Base-by-base conservation (phyloP, 2,888 invertebrate species). In the Ornithoptera priamus region DNA sequence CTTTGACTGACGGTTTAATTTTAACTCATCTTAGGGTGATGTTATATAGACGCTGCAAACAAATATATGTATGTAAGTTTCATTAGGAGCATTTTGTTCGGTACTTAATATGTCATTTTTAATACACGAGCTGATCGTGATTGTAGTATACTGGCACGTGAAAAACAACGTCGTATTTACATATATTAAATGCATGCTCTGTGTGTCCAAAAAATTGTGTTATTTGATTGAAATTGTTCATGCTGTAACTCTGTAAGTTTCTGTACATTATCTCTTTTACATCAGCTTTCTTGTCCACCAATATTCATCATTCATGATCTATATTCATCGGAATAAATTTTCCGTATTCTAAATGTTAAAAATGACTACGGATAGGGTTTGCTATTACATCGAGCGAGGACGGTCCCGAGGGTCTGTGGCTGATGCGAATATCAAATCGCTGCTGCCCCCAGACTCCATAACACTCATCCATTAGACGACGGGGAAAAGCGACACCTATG, bases 1-100 rank as follows among this genome's bases (percentile, higher is more conserved):
- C 88, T 89, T 89, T 90, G 91, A 89, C 83, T 89, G 91, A 90
- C 90, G 87, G 90, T 91, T 91, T 91, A 91, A 92, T 92, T 89
- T 83, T 81, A 85, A 85, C 84, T 86, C 85, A 76, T 84, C 83
- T 81, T 81, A 82, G 84, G 87, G 88, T 79, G 75, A 72, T 71
- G 72, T 77, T 75, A 72, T 71, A 71, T 65, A 67, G 67, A 66
- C 15, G 58, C 30, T 17, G 59, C 59, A 64, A 60, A 68, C 24
- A 60, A 63, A n/a, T 56, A 36, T 18, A 36, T 62, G 36, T 65
- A 53, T 66, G 62, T 66, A 62, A 24, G 66, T 62, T 62, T 46
- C 17, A 50, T 65, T 42, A 18, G 56, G 5, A 36, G 17, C 39
- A 63, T 53, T 56, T 39, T 64, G 22, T 64, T 58, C 46, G 46